These are phyloP conservation scores for Craniophora ligustri DNA, from an alignment of 2,888 invertebrate genomes.

Conservation along the genomic window DNA sequence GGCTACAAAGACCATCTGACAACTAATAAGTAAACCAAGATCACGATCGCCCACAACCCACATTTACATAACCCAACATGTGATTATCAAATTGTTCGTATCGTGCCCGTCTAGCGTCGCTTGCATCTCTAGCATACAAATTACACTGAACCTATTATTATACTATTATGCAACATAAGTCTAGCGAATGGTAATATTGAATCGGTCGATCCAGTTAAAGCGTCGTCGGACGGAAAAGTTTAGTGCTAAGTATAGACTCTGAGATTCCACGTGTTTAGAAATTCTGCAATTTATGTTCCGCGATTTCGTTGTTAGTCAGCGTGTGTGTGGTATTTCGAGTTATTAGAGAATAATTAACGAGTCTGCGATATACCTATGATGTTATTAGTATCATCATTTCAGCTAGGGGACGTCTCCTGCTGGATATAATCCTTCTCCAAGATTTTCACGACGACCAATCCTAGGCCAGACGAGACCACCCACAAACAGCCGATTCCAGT, in stretches of 20 bases:
- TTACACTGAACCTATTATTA: slow-evolving; percentile 38
- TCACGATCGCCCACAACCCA: slow-evolving; percentile 29
- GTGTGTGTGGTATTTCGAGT: neutral
- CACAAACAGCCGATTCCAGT: too few species aligned
- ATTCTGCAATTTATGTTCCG: too few species aligned
- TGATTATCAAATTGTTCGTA: slow-evolving; percentile 34
- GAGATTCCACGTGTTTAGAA: too few species aligned
- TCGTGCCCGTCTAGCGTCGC: slow-evolving; percentile 13
- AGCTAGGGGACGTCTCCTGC: too few species aligned
- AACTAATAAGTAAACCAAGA: slow-evolving; percentile 20
- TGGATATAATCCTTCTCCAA: too few species aligned
- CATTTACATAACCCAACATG: slow-evolving; percentile 23
- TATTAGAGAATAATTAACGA: neutral
- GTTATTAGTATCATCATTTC: too few species aligned
- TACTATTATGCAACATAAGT: slow-evolving; percentile 43
- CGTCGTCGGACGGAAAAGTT: neutral
- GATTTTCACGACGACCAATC: too few species aligned
- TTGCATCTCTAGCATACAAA: slow-evolving; percentile 30
- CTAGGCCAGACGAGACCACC: too few species aligned
- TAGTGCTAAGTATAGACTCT: neutral
- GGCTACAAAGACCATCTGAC: neutral
- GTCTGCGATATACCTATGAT: neutral
- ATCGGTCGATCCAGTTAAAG: slow-evolving; percentile 2
- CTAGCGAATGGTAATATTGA: slow-evolving; percentile 30
- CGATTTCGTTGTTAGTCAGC: neutral